Evolutionary conservation across 23 tunicate genomes (phyloP).

Genomic region (Aplidium turbinatum): DNA sequence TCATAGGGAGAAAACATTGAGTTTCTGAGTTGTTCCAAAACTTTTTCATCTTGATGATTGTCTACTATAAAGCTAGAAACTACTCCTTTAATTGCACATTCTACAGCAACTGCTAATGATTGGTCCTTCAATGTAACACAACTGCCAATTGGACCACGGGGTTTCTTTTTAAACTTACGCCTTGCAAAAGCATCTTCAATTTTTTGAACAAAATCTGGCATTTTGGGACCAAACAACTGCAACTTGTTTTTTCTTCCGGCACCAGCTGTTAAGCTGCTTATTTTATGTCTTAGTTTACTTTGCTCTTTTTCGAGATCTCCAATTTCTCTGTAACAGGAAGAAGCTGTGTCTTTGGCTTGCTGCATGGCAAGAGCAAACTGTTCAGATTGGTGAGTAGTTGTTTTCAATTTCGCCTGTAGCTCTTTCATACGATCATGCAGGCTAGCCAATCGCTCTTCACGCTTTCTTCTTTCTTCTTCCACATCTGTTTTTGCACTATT

Average conservation of each 20-base stretch:
- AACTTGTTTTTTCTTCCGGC: slow-evolving; percentile 61
- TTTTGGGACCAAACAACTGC: slow-evolving; percentile 79
- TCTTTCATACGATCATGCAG: slow-evolving; percentile 28
- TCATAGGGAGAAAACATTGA: slow-evolving; percentile 56
- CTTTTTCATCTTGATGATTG: slow-evolving; percentile 80
- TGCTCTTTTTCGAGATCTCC: slow-evolving; percentile 30
- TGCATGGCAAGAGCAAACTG: slow-evolving; percentile 55
- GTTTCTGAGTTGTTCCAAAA: slow-evolving; percentile 52
- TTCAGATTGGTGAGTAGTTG: slow-evolving; percentile 46
- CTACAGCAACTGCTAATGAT: slow-evolving; percentile 71
- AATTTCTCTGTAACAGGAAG: slow-evolving; percentile 15
- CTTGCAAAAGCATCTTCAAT: slow-evolving; percentile 69
- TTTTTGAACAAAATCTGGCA: slow-evolving; percentile 73
- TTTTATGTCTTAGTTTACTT: slow-evolving; percentile 10
- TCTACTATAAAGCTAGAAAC: slow-evolving; percentile 74
- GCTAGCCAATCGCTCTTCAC: slow-evolving; percentile 45
- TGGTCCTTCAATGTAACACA: slow-evolving; percentile 73
- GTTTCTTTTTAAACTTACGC: slow-evolving; percentile 56
- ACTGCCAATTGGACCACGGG: slow-evolving; percentile 85
- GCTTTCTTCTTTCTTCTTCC: slow-evolving; percentile 62
- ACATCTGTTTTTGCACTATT: slow-evolving; percentile 42
- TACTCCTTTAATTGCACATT: slow-evolving; percentile 50
- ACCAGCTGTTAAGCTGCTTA: slow-evolving; percentile 43
- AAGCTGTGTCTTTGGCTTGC: slow-evolving; percentile 22
- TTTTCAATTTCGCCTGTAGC: slow-evolving; percentile 44